A percentile compares a stretch with the other conserved stretches of the same genome.
phyloP scores from a whole-genome alignment of 2,888 invertebrate genomes.

The Drosophila tripunctata region DNA sequence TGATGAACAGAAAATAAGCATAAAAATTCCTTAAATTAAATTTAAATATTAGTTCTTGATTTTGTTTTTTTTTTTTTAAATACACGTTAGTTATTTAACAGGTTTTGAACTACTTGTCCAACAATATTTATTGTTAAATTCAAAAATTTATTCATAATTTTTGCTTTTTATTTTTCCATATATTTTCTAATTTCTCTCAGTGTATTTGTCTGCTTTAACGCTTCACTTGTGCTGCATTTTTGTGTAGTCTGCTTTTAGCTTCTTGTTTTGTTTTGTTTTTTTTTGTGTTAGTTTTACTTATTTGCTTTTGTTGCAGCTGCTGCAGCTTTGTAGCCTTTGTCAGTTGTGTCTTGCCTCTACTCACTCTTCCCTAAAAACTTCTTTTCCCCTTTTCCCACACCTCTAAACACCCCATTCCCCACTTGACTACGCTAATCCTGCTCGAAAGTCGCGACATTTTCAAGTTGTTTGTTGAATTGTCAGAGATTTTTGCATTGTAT shows the following conservation, averaged over 20 bases:
- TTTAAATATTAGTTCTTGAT: no score
- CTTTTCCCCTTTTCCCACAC: no score
- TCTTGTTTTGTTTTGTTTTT: conserved; percentile 47
- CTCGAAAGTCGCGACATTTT: conserved; percentile 62
- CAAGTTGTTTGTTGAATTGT: conserved; percentile 54
- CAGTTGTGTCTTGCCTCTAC: neutral
- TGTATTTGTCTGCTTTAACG: neutral
- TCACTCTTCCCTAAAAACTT: conserved; percentile 1
- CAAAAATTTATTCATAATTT: no score
- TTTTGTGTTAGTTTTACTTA: conserved; percentile 62
- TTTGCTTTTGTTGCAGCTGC: conserved; percentile 70
- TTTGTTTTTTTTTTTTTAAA: no score
- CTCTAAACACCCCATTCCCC: no score
- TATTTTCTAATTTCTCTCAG: neutral
- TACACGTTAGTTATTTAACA: no score
- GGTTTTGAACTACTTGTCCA: no score
- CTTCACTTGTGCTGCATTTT: conserved; percentile 14
- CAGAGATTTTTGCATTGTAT: conserved; percentile 60
- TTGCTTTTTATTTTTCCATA: no score
- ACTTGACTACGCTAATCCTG: conserved; percentile 57
- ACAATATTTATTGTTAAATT: no score
- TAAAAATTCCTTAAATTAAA: no score
- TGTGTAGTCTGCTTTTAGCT: conserved; percentile 3
- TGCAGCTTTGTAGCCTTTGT: conserved; percentile 40
- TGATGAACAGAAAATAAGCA: no score